Conservation (phyloP, 2,797 vertebrate genomes). For the Lepus townsendii region DNA sequence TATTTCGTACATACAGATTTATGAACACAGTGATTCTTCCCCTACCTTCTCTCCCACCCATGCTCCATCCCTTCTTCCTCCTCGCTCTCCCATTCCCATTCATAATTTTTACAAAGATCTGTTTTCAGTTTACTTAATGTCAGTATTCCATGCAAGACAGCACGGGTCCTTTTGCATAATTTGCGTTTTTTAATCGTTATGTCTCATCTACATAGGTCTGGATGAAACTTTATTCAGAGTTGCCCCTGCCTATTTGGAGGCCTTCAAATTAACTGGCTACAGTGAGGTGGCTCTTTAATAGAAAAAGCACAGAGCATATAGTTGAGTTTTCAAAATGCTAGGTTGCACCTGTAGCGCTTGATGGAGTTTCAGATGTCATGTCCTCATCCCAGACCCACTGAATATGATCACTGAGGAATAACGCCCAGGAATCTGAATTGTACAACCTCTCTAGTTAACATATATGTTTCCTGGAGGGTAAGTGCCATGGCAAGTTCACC, state of each 20-base stretch:
- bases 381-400: neutral
- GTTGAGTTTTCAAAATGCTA: neutral
- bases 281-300: neutral
- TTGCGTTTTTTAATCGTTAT: neutral
- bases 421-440: neutral
- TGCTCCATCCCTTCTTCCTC: too few relatives aligned
- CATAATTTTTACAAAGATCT: too few relatives aligned
- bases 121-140: neutral
- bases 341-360: neutral
- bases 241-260: neutral
- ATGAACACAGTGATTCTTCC: too few relatives aligned
- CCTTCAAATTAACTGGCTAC: neutral
- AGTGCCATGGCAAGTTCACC: neutral
- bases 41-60: too few relatives aligned
- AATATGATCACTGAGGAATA: neutral
- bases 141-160: neutral
- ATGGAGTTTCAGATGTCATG: neutral
- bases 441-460: neutral
- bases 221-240: neutral
- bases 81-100: too few relatives aligned
- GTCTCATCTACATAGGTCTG: neutral
- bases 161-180: neutral
- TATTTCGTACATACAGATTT: too few relatives aligned
- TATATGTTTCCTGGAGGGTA: neutral
- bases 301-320: neutral